phyloP scores from a whole-genome alignment of 2,113 vertebrate species.

The Pseudorhombus dupliciocellatus region DNA sequence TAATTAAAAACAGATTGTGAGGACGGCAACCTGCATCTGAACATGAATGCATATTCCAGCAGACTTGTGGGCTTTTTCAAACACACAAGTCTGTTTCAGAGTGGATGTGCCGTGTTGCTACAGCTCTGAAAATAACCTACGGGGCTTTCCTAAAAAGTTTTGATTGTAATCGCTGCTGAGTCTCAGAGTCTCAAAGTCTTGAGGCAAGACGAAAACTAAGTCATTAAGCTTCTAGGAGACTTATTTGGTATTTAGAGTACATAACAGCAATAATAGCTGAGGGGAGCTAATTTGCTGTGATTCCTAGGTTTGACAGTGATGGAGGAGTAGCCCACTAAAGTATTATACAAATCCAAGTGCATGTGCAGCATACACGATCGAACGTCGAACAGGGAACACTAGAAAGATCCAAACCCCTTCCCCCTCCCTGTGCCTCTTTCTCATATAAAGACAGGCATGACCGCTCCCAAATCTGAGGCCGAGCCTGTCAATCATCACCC shows the following conservation, averaged over 20 bases:
- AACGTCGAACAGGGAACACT: background rate
- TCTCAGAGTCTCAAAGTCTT: background rate
- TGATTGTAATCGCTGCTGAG: slow-evolving; percentile 27
- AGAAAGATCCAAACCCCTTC: background rate
- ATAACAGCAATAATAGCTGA: slow-evolving; percentile 9
- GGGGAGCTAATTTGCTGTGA: slow-evolving; percentile 5
- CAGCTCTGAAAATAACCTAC: background rate
- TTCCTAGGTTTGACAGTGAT: slow-evolving; percentile 32
- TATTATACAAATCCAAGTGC: slow-evolving; percentile 5
- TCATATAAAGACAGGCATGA: background rate
- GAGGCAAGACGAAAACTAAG: slow-evolving; percentile 1
- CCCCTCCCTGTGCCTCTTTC: background rate
- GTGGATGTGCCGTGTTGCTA: background rate
- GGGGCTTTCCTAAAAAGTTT: slow-evolving; percentile 10
- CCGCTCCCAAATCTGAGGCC: background rate
- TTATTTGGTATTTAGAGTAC: background rate
- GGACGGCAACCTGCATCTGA: slow-evolving; percentile 3
- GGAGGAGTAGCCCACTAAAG: background rate
- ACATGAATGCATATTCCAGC: background rate
- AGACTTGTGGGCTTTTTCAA: background rate
- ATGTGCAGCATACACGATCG: background rate
- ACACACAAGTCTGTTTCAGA: background rate
- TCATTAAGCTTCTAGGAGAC: background rate
- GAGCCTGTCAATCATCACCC: too few species aligned
- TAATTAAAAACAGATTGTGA: background rate